These are phyloP conservation scores for Conops quadrifasciatus DNA, from an alignment of 2,888 invertebrate species.

Conservation along the genomic window DNA sequence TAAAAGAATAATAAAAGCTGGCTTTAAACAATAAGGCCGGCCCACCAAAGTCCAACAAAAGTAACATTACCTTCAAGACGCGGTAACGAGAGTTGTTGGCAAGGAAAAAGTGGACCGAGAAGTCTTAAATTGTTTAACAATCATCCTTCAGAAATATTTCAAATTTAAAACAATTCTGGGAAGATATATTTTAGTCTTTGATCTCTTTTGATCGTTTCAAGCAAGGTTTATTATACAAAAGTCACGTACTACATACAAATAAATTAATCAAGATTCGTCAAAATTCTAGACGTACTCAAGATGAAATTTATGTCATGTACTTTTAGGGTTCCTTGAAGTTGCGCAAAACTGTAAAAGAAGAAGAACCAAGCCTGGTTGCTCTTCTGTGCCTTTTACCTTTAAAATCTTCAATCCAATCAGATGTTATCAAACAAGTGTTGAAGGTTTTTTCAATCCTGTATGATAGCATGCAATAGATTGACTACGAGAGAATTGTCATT, in stretches of 20 bases:
- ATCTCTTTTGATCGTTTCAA: constrained; percentile 29
- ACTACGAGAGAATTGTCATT: too few species aligned
- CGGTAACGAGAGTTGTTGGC: constrained; percentile 20
- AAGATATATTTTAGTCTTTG: constrained; percentile 55
- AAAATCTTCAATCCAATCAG: background rate
- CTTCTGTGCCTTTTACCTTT: too few species aligned
- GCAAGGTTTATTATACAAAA: too few species aligned
- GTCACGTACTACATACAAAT: background rate
- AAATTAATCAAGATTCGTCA: background rate
- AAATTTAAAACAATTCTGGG: constrained; percentile 43
- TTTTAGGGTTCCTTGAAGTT: too few species aligned
- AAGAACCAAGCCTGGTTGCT: too few species aligned
- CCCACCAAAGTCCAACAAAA: constrained; percentile 16
- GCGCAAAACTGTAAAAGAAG: too few species aligned
- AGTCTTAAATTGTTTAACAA: constrained; percentile 12
- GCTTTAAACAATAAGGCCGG: constrained; percentile 18
- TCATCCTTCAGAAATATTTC: constrained; percentile 23
- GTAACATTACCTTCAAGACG: constrained; percentile 11
- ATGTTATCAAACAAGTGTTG: constrained; percentile 10
- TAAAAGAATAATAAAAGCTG: too few species aligned
- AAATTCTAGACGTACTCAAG: too few species aligned
- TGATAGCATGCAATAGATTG: too few species aligned
- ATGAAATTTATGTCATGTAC: too few species aligned
- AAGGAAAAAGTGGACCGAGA: constrained; percentile 6
- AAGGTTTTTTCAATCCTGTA: background rate